phyloP scores from a whole-genome alignment of 2,113 vertebrate species.

The Rhynchomys soricoides region DNA sequence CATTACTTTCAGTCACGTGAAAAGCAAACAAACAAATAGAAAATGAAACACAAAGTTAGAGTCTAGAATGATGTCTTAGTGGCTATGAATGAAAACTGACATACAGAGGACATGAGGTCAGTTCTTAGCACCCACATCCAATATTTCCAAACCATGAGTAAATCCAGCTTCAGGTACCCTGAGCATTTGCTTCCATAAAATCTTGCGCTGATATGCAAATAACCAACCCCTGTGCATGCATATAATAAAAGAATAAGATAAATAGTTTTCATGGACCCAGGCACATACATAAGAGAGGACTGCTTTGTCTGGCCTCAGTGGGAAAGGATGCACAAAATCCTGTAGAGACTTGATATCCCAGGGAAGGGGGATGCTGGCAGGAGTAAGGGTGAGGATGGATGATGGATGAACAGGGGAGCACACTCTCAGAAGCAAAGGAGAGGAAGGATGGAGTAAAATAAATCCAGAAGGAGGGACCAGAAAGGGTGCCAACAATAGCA shows the following conservation, averaged over 20 bases:
- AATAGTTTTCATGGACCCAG: not conserved
- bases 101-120: not conserved
- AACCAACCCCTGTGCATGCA: not conserved
- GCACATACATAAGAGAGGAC: no score
- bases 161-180: not conserved
- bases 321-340: no score
- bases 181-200: not conserved
- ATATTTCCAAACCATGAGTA: not conserved
- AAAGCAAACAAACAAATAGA: not conserved
- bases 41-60: not conserved
- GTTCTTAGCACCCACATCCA: not conserved
- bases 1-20: not conserved
- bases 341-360: no score
- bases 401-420: no score
- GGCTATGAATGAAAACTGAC: not conserved
- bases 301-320: no score
- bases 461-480: rapidly evolving
- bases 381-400: no score
- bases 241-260: not conserved
- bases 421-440: no score
- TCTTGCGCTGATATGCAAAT: not conserved
- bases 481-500: no score
- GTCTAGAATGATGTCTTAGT: not conserved
- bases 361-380: no score
- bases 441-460: no score